Evolutionary conservation across 2,888 invertebrate species (phyloP).

Genomic region (Nephrotoma guestfalica): DNA sequence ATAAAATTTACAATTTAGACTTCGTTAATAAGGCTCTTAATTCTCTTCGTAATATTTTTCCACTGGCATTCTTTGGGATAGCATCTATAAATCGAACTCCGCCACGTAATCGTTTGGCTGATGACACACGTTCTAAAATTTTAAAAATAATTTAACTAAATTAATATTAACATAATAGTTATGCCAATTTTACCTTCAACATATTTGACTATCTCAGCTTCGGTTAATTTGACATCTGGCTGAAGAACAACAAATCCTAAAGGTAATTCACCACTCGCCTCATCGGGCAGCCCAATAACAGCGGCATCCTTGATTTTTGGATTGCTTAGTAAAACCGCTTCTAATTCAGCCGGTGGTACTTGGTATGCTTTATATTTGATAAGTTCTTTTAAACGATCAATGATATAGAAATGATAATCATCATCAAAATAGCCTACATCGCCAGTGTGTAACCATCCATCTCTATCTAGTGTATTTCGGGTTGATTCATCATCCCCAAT

Average conservation of each 20-base stretch:
- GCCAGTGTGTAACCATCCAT: constrained; percentile 67
- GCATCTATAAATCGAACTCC: constrained; percentile 58
- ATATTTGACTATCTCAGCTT: constrained; percentile 40
- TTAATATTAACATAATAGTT: background rate
- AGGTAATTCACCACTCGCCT: constrained; percentile 60
- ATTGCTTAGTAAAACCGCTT: constrained; percentile 58
- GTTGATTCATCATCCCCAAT: constrained; percentile 56
- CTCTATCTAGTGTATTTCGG: constrained; percentile 43
- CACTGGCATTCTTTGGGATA: constrained; percentile 63
- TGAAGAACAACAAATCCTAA: constrained; percentile 58
- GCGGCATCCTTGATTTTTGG: constrained; percentile 59
- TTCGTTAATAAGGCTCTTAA: constrained; percentile 25
- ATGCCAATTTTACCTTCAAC: constrained; percentile 29
- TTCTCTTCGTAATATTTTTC: constrained; percentile 57
- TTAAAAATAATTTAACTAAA: background rate
- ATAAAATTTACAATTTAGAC: constrained; percentile 24
- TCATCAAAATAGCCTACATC: constrained; percentile 72
- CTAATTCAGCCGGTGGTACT: constrained; percentile 80
- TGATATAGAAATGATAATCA: constrained; percentile 62
- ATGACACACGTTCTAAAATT: constrained; percentile 37
- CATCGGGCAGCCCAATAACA: constrained; percentile 64
- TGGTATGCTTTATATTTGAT: constrained; percentile 83
- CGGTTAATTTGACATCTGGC: constrained; percentile 34
- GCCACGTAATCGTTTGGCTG: constrained; percentile 58
- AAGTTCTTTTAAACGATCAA: constrained; percentile 76